phyloP scores from a whole-genome alignment of 2,797 vertebrate genomes.

The Lophius americanus region DNA sequence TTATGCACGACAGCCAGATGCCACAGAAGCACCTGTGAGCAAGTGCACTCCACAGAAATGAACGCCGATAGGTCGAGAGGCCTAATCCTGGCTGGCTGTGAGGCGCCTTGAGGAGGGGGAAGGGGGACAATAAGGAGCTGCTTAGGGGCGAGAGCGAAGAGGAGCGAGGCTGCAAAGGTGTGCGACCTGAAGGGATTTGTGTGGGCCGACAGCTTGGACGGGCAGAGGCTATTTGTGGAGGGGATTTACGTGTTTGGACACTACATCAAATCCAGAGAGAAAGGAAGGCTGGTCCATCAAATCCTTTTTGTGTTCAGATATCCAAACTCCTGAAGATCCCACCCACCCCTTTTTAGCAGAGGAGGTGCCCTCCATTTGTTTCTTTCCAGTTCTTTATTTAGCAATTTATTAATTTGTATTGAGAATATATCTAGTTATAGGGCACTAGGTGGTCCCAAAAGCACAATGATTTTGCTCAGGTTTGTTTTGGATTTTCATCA shows the following conservation, averaged over 20 bases:
- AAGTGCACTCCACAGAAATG: constrained; percentile 51
- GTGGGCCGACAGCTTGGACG: constrained; percentile 80
- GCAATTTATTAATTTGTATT: neutral
- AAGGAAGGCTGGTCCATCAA: constrained; percentile 59
- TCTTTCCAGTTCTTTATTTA: neutral
- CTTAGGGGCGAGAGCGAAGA: constrained; percentile 36
- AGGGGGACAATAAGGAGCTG: constrained; percentile 47
- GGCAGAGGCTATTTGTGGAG: constrained; percentile 81
- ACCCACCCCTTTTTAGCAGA: neutral
- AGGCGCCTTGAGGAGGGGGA: constrained; percentile 18
- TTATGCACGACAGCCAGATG: constrained; percentile 47
- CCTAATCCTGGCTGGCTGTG: constrained; percentile 68
- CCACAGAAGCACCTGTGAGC: constrained; percentile 39
- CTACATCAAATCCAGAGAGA: constrained; percentile 78
- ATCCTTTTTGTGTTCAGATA: constrained; percentile 32
- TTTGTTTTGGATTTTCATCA: too few relatives aligned
- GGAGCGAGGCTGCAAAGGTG: constrained; percentile 63
- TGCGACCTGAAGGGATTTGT: constrained; percentile 77
- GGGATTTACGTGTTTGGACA: constrained; percentile 84
- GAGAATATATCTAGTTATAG: too few relatives aligned
- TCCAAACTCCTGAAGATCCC: constrained; percentile 7
- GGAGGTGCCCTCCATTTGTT: neutral
- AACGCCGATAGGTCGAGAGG: constrained; percentile 43
- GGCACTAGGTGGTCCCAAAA: neutral
- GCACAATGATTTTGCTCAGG: neutral